These are phyloP conservation scores for Helicoverpa assulta DNA, from an alignment of 2,888 invertebrate species.

Conservation along the genomic window DNA sequence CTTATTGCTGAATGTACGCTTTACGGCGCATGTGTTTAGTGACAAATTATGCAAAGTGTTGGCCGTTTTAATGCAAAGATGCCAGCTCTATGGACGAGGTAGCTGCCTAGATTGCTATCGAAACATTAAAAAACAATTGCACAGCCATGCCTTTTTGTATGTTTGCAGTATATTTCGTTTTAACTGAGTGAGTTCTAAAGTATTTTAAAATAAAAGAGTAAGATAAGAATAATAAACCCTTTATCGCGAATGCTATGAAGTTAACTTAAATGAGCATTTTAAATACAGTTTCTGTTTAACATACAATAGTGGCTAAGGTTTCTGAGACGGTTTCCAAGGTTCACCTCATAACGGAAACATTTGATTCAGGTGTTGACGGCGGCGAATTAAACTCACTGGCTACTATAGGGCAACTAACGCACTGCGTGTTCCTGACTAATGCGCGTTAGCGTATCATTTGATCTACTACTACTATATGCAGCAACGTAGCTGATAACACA, in stretches of 20 bases:
- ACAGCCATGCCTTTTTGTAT: constrained; percentile 56
- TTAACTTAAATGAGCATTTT: constrained; percentile 57
- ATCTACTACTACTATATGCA: constrained; percentile 11
- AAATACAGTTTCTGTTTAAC: constrained; percentile 58
- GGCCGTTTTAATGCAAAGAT: constrained; percentile 61
- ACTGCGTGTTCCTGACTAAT: constrained; percentile 33
- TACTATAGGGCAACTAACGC: constrained; percentile 12
- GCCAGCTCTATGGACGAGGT: constrained; percentile 43
- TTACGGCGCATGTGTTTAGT: constrained; percentile 70
- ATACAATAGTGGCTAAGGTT: constrained; percentile 55
- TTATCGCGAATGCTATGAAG: constrained; percentile 44
- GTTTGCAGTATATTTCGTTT: constrained; percentile 36
- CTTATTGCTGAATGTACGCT: constrained; percentile 67
- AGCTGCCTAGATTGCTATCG: constrained; percentile 57
- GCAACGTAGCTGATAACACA: constrained; percentile 15
- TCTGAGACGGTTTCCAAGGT: constrained; percentile 36
- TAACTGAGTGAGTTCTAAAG: constrained; percentile 43
- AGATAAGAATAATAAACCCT: constrained; percentile 42
- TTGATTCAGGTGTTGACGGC: constrained; percentile 36
- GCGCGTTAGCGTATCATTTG: constrained; percentile 37
- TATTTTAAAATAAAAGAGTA: constrained; percentile 47
- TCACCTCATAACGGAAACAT: constrained; percentile 26
- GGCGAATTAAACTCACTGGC: constrained; percentile 5
- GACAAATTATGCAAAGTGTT: constrained; percentile 76
- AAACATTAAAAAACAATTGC: constrained; percentile 58